A percentile compares a stretch with the other conserved stretches of the same genome.
These are phyloP conservation scores for Sebastes fasciatus DNA, from an alignment of 2,113 vertebrate species.

Conservation along the genomic window DNA sequence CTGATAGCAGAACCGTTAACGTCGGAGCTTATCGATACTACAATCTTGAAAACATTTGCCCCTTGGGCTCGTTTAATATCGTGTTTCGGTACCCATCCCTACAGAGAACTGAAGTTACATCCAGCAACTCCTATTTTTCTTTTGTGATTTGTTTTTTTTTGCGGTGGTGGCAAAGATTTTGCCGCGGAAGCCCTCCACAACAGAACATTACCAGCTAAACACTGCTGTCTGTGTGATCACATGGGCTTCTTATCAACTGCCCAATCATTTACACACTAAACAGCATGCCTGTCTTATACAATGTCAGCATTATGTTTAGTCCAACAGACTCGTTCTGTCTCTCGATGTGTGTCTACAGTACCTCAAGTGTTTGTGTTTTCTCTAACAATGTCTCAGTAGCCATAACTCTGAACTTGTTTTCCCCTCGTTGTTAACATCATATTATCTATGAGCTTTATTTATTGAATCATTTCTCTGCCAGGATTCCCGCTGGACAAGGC, in stretches of 20 bases:
- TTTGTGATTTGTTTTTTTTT: too few relatives aligned
- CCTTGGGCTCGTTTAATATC: too few relatives aligned
- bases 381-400: not conserved
- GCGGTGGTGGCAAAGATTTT: too few relatives aligned
- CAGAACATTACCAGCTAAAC: too few relatives aligned
- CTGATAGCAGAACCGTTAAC: too few relatives aligned
- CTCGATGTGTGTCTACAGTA: not conserved
- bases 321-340: not conserved
- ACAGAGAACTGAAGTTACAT: too few relatives aligned
- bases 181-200: too few relatives aligned
- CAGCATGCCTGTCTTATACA: not conserved
- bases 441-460: not conserved
- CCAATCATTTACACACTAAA: not conserved
- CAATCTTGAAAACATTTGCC: too few relatives aligned
- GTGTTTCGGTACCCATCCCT: too few relatives aligned
- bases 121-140: not conserved
- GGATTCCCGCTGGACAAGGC: slow-evolving; percentile 98
- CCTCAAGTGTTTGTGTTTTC: not conserved
- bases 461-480: slow-evolving; percentile 56
- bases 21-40: too few relatives aligned
- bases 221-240: not conserved
- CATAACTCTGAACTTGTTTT: not conserved
- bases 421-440: too few relatives aligned
- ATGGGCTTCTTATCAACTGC: not conserved
- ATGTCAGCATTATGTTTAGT: not conserved